A percentile compares a stretch with the other conserved stretches of the same genome.
These are phyloP conservation scores for Phyto melanocephala DNA, from an alignment of 2,888 invertebrate genomes.

Conservation along the genomic window DNA sequence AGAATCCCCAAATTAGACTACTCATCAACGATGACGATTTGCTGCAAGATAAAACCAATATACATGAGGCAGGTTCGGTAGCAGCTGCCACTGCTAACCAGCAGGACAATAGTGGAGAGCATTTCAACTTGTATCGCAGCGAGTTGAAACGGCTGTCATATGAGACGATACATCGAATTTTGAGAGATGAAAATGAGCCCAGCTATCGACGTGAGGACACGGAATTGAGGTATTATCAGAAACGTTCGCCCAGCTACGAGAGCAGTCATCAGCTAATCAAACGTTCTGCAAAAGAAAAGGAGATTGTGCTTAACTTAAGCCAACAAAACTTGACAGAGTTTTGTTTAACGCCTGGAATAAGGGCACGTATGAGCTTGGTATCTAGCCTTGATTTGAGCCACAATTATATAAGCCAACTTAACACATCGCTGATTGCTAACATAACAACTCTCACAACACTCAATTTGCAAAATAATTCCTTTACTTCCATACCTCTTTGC, in stretches of 20 bases:
- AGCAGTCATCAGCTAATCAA: constrained; percentile 62
- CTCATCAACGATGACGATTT: constrained; percentile 69
- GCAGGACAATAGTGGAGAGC: constrained; percentile 67
- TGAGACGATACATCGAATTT: constrained; percentile 76
- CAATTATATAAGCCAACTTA: constrained; percentile 68
- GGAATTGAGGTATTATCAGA: constrained; percentile 72
- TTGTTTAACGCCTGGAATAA: not conserved
- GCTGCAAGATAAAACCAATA: constrained; percentile 59
- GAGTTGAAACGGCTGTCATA: constrained; percentile 72
- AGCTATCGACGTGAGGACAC: constrained; percentile 70
- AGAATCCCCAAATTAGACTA: constrained; percentile 67
- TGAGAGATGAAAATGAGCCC: constrained; percentile 76
- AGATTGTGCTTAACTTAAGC: constrained; percentile 15
- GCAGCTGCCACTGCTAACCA: not conserved
- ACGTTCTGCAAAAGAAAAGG: constrained; percentile 42
- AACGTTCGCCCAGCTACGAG: constrained; percentile 67
- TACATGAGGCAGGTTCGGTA: constrained; percentile 42
- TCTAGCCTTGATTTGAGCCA: constrained; percentile 69
- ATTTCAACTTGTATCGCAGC: constrained; percentile 68
- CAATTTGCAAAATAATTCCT: constrained; percentile 69
- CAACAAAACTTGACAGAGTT: constrained; percentile 38
- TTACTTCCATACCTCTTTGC: constrained; percentile 66
- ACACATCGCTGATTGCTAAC: constrained; percentile 65
- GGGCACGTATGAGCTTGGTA: not conserved
- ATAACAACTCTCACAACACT: constrained; percentile 48